Percentiles rank a stretch among this genome's conserved stretches.
phyloP scores from a whole-genome alignment of 2,888 invertebrate species.

The Pinctada fucata region DNA sequence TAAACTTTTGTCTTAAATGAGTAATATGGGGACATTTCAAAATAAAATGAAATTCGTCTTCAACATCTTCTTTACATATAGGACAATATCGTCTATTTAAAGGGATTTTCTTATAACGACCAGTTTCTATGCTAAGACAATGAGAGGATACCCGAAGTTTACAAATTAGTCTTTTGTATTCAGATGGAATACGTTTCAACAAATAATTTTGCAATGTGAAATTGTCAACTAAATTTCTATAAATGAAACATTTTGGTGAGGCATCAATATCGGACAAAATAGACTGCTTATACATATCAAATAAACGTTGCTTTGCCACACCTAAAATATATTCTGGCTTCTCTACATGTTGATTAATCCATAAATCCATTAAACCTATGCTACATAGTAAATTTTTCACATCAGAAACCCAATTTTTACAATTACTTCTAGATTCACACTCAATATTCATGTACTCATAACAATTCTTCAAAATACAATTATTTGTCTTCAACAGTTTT shows the following conservation, averaged over 20 bases:
- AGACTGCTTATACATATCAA: slow-evolving; percentile 9
- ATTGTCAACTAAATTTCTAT: neutral
- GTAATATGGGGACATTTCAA: too few species aligned
- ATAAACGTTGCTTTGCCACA: neutral
- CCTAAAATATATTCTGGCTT: neutral
- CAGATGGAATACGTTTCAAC: neutral
- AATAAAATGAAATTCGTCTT: too few species aligned
- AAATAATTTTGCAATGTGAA: slow-evolving; percentile 6
- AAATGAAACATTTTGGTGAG: slow-evolving; percentile 1
- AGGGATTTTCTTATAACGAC: too few species aligned
- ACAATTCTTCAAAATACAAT: slow-evolving; percentile 1
- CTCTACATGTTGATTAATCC: neutral
- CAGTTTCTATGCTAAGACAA: too few species aligned
- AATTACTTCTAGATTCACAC: neutral
- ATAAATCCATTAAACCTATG: neutral
- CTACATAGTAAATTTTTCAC: neutral
- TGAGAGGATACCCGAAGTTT: too few species aligned
- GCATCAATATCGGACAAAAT: neutral
- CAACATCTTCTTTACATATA: too few species aligned
- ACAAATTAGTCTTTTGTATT: too few species aligned
- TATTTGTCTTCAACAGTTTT: neutral
- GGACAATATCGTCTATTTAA: too few species aligned
- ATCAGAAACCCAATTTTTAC: neutral
- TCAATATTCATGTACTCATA: neutral
- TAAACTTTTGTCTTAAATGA: too few species aligned